A percentile compares a stretch with the other conserved stretches of the same genome.
Conservation (phyloP, 2,113 vertebrate species). For the Ciconia stormi region DNA sequence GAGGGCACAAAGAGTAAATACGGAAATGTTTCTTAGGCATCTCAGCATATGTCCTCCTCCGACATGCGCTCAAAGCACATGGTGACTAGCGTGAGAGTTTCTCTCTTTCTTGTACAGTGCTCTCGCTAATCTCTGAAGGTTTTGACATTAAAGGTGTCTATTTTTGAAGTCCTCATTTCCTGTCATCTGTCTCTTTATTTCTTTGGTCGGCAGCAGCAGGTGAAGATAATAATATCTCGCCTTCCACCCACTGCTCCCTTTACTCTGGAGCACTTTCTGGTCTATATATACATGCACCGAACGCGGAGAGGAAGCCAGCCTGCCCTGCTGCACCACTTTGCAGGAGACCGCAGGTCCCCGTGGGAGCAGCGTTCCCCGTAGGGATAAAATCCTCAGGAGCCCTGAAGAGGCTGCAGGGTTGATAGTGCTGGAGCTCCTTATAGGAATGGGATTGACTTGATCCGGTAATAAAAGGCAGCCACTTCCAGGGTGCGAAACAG, state of each 20-base stretch:
- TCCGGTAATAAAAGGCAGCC: background rate
- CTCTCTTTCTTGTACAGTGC: background rate
- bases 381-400: background rate
- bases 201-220: slow-evolving; percentile 14
- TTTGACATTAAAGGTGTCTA: slow-evolving; percentile 44
- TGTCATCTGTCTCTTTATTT: slow-evolving; percentile 11
- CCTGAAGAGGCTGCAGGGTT: background rate
- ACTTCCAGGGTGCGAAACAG: background rate
- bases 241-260: background rate
- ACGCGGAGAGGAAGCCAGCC: background rate
- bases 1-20: background rate
- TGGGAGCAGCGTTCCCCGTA: fast-evolving
- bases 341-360: background rate
- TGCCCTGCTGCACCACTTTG: background rate
- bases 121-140: background rate
- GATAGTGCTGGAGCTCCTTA: background rate
- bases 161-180: slow-evolving; percentile 53
- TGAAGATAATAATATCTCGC: slow-evolving; percentile 32
- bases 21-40: fast-evolving
- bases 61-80: fast-evolving
- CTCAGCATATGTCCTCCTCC: background rate
- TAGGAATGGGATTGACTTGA: background rate
- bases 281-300: background rate
- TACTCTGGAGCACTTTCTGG: background rate
- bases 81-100: fast-evolving